Percentiles rank a stretch among this genome's conserved stretches.
Evolutionary conservation across 2,113 vertebrate genomes (phyloP).

Genomic region (Haliaeetus leucogaster): DNA sequence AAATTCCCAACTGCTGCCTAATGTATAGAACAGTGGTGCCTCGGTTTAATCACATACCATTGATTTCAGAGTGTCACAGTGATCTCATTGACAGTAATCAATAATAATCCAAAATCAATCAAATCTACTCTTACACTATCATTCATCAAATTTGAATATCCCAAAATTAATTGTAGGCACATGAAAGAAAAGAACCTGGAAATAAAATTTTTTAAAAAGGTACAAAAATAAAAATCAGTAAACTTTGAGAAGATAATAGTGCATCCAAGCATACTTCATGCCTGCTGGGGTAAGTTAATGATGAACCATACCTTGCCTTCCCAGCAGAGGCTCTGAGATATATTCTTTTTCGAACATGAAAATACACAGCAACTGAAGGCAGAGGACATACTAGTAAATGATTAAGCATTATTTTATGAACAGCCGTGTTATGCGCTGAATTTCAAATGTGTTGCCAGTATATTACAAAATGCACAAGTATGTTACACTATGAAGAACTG

Average conservation of each 20-base stretch:
- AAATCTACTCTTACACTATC: constrained; percentile 66
- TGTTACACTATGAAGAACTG: not conserved
- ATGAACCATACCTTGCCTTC: constrained; percentile 10
- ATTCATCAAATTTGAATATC: constrained; percentile 77
- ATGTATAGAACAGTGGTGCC: constrained; percentile 45
- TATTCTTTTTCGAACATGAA: not conserved
- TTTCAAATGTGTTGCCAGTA: not conserved
- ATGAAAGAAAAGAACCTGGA: constrained; percentile 16
- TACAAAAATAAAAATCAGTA: not conserved
- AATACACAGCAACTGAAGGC: not conserved
- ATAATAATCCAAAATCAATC: constrained; percentile 83
- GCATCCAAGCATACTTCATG: not conserved
- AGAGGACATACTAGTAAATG: not conserved
- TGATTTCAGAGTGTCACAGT: constrained; percentile 73
- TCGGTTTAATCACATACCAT: constrained; percentile 76
- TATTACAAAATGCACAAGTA: not conserved
- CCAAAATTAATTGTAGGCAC: constrained; percentile 68
- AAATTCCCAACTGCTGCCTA: constrained; percentile 47
- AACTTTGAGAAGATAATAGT: not conserved
- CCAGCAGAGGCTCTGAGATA: not conserved
- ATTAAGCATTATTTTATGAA: constrained; percentile 19
- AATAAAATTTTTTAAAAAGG: constrained; percentile 10
- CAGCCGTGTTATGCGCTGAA: not conserved
- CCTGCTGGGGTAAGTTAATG: not conserved
- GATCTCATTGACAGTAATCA: constrained; percentile 80